Percentiles rank a stretch among this genome's conserved stretches.
These are phyloP conservation scores for Zootoca vivipara DNA, from an alignment of 2,113 vertebrate species.

Conservation along the genomic window DNA sequence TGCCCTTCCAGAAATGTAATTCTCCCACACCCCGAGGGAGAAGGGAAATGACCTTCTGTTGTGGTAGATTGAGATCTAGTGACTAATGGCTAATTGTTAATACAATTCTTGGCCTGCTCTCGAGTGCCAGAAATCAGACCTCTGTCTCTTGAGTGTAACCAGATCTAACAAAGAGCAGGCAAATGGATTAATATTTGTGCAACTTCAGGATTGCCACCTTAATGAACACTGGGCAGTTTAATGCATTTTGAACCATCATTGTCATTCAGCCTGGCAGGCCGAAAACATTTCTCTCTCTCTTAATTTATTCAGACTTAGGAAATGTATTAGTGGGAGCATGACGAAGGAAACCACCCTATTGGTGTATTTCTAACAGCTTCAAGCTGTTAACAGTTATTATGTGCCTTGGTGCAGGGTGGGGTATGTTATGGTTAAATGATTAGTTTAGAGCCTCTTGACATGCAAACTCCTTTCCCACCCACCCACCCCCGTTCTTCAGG, in stretches of 20 bases:
- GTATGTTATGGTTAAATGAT: conserved; percentile 76
- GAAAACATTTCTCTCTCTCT: conserved; percentile 61
- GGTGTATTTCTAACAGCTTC: conserved; percentile 72
- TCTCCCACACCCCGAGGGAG: conserved; percentile 48
- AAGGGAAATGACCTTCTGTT: conserved; percentile 64
- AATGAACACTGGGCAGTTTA: conserved; percentile 60
- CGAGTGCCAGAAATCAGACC: conserved; percentile 70
- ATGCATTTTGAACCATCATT: conserved; percentile 65
- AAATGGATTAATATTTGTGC: conserved; percentile 66
- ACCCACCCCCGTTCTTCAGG: conserved; percentile 61
- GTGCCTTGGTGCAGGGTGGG: conserved; percentile 70
- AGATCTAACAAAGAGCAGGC: conserved; percentile 59
- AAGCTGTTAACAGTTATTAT: conserved; percentile 76
- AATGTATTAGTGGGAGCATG: conserved; percentile 55
- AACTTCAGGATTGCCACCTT: conserved; percentile 70
- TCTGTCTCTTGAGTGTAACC: conserved; percentile 71
- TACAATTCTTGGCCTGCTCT: conserved; percentile 75
- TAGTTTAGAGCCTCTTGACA: conserved; percentile 77
- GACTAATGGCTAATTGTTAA: conserved; percentile 76
- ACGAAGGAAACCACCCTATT: conserved; percentile 63
- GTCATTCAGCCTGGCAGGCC: conserved; percentile 64
- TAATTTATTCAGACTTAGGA: conserved; percentile 70
- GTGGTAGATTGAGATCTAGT: conserved; percentile 69
- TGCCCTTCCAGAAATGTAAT: conserved; percentile 30
- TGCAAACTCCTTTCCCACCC: conserved; percentile 62